Conservation (phyloP, 2,797 vertebrate species). For the Podarcis lilfordi region DNA sequence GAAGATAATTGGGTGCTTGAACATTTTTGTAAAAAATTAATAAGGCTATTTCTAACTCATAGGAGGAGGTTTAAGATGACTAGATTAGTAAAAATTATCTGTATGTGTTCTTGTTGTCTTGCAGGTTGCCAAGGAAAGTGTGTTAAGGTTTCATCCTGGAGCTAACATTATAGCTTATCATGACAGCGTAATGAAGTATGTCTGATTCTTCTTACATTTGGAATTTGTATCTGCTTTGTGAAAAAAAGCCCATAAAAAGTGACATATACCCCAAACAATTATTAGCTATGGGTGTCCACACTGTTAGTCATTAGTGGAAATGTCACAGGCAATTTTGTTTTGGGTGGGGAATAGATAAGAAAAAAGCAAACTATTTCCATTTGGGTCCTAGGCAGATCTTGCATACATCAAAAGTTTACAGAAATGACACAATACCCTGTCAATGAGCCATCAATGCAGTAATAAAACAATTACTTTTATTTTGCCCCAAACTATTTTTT, state of each 20-base stretch:
- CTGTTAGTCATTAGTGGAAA: not conserved
- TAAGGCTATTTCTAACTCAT: not conserved
- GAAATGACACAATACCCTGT: not conserved
- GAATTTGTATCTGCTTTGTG: not conserved
- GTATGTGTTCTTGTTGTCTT: conserved; percentile 60
- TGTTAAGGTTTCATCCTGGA: conserved; percentile 92
- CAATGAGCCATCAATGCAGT: not conserved
- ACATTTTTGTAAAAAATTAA: conserved; percentile 21
- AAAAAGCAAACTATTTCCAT: not conserved
- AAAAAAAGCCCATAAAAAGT: not conserved
- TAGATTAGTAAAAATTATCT: not conserved
- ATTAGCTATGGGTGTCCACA: not conserved
- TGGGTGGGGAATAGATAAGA: not conserved
- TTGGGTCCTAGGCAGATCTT: not conserved
- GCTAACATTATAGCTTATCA: conserved; percentile 96
- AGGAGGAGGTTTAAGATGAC: not conserved
- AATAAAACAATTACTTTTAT: not conserved
- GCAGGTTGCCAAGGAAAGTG: conserved; percentile 98
- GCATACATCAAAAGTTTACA: not conserved
- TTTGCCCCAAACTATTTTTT: not conserved
- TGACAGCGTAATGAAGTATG: conserved; percentile 98
- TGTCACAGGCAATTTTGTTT: not conserved
- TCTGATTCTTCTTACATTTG: conserved; percentile 55
- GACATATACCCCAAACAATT: not conserved
- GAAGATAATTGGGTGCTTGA: not conserved